Evolutionary conservation across 2,888 invertebrate genomes (phyloP).

Genomic region (Oxyteleia sp.): DNA sequence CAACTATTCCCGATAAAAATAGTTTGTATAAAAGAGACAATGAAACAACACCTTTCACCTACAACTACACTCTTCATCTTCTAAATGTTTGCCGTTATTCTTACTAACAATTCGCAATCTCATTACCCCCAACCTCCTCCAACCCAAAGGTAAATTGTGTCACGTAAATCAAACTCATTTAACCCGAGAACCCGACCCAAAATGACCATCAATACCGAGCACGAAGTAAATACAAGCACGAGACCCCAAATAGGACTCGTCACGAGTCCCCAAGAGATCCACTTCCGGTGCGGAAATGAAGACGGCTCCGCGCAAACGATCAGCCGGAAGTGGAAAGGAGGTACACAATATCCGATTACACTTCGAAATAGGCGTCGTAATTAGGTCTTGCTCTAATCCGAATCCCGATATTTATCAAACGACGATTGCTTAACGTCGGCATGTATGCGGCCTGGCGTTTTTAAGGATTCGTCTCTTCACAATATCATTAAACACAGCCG

Average conservation of each 20-base stretch:
- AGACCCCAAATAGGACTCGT: neutral
- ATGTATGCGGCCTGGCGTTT: conserved; percentile 80
- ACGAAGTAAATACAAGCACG: too few relatives aligned
- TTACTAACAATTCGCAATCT: too few relatives aligned
- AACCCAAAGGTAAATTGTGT: too few relatives aligned
- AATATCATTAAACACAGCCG: conserved; percentile 83
- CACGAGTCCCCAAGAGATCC: neutral
- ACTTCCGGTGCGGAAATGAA: conserved; percentile 39
- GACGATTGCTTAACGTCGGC: conserved; percentile 78
- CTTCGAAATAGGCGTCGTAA: conserved; percentile 66
- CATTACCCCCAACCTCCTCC: too few relatives aligned
- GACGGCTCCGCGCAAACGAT: conserved; percentile 3
- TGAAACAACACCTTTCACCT: too few relatives aligned
- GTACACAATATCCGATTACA: conserved; percentile 56
- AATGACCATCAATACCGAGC: too few relatives aligned
- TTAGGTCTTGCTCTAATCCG: conserved; percentile 81
- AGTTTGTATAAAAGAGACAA: too few relatives aligned
- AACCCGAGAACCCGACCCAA: too few relatives aligned
- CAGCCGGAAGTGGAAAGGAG: conserved; percentile 26
- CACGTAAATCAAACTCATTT: too few relatives aligned
- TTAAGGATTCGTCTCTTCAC: conserved; percentile 86
- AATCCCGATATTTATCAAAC: conserved; percentile 82
- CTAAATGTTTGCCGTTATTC: too few relatives aligned
- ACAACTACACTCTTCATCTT: too few relatives aligned
- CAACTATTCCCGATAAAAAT: too few relatives aligned